Percentiles rank a stretch among this genome's conserved stretches.
phyloP scores from a whole-genome alignment of 2,113 vertebrate genomes.

The Aix galericulata region DNA sequence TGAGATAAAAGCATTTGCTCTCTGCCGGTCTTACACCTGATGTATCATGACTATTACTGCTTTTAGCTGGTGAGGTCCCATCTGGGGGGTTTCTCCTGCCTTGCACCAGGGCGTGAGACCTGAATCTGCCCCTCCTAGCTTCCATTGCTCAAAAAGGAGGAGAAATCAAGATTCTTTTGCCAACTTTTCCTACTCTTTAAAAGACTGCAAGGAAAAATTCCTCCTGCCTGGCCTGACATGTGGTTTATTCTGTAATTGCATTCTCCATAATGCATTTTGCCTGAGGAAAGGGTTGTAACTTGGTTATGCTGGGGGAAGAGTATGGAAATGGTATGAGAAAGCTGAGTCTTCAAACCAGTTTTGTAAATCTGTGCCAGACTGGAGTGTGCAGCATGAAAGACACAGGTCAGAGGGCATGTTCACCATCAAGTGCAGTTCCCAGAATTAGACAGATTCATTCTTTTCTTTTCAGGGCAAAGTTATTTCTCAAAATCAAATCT shows the following conservation, averaged over 20 bases:
- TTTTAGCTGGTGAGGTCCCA: neutral
- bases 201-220: neutral
- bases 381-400: neutral
- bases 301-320: neutral
- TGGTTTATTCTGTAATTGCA: neutral
- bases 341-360: neutral
- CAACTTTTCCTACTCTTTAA: neutral
- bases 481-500: neutral
- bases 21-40: neutral
- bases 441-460: neutral
- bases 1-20: conserved; percentile 13
- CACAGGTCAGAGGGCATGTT: neutral
- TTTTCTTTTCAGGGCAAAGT: neutral
- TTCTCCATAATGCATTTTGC: neutral
- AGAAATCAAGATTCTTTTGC: neutral
- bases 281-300: neutral
- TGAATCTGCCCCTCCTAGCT: neutral
- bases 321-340: neutral
- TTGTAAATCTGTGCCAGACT: neutral
- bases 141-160: neutral
- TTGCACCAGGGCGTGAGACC: neutral
- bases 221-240: neutral
- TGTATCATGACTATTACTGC: accelerated
- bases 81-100: neutral
- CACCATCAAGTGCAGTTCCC: neutral